Evolutionary conservation across 2,888 invertebrate species (phyloP).

Genomic region (Melangyna quadrimaculata): DNA sequence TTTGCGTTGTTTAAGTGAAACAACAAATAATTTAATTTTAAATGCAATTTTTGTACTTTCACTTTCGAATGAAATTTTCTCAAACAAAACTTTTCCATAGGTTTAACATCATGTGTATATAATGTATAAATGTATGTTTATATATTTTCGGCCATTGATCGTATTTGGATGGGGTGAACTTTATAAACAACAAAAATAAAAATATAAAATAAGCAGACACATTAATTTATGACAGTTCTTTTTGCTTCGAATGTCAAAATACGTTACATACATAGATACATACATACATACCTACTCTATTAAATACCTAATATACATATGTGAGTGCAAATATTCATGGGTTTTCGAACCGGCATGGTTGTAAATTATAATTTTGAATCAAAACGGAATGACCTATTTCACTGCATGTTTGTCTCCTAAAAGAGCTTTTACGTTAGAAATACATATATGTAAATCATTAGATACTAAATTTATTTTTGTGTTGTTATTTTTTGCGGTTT

Average conservation of each 20-base stretch:
- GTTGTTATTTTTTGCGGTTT: background rate
- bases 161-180: background rate
- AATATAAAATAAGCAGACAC: background rate
- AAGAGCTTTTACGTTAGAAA: background rate
- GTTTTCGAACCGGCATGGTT: background rate
- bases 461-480: background rate
- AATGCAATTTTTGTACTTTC: conserved; percentile 10
- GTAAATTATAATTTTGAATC: background rate
- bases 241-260: background rate
- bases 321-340: background rate
- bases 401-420: background rate
- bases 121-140: background rate
- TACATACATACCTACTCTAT: background rate
- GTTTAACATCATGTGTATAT: background rate
- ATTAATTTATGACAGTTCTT: background rate
- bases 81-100: background rate
- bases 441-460: background rate
- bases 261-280: background rate
- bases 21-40: background rate
- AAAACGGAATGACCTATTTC: background rate
- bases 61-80: background rate
- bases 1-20: background rate
- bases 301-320: background rate
- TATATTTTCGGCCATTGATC: conserved; percentile 19
- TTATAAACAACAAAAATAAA: conserved; percentile 4